These are phyloP conservation scores for Micropterix aruncella DNA, from an alignment of 2,888 invertebrate genomes.

Conservation along the genomic window DNA sequence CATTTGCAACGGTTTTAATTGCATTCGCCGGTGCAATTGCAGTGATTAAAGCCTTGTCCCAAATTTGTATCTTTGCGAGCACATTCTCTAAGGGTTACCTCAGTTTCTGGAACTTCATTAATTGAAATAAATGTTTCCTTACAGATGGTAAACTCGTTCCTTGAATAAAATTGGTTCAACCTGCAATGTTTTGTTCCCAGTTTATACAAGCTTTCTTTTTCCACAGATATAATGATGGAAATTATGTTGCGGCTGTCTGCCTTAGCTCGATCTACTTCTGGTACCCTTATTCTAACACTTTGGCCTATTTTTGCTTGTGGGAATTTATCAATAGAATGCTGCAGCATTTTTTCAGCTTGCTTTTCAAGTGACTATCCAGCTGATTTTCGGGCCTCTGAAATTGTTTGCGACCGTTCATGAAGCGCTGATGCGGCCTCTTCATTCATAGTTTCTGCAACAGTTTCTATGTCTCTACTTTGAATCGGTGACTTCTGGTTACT, in stretches of 20 bases:
- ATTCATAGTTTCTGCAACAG: background rate
- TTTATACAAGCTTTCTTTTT: background rate
- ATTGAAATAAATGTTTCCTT: slow-evolving; percentile 8
- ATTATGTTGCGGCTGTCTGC: background rate
- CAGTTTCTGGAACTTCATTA: background rate
- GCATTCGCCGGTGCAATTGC: background rate
- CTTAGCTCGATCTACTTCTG: background rate
- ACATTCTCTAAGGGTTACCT: background rate
- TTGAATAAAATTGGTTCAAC: slow-evolving; percentile 9
- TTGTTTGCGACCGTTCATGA: background rate
- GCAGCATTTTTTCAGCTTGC: background rate
- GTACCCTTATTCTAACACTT: background rate
- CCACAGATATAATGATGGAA: background rate
- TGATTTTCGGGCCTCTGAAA: background rate
- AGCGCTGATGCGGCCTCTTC: no score
- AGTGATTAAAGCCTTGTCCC: background rate
- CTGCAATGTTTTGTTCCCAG: slow-evolving; percentile 9
- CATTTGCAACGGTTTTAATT: background rate
- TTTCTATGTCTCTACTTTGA: no score
- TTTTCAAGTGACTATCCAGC: background rate
- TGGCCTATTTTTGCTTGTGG: background rate
- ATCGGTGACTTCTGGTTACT: no score
- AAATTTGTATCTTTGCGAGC: background rate
- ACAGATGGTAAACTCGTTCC: slow-evolving; percentile 8
- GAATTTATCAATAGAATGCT: background rate